Conservation (phyloP, 2,888 invertebrate species). For the Cerceris ruficornis region DNA sequence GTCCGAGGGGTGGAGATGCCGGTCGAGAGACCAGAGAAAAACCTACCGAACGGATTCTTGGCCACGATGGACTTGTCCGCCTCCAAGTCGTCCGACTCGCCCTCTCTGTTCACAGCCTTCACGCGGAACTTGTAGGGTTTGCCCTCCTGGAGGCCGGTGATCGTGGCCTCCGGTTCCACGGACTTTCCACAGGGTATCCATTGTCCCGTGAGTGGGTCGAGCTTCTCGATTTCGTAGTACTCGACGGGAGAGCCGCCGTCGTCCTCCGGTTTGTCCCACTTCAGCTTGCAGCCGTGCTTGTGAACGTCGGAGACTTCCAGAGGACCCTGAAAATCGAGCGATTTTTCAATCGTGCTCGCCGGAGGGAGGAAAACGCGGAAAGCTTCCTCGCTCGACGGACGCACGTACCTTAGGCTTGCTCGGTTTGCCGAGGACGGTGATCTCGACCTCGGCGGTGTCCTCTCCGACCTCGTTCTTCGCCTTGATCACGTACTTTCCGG, state of each 20-base stretch:
- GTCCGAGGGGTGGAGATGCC: neutral
- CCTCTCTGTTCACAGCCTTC: constrained; percentile 98
- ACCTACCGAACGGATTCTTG: constrained; percentile 97
- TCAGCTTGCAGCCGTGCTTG: constrained; percentile 94
- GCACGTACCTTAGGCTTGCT: constrained; percentile 86
- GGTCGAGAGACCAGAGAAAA: constrained; percentile 61
- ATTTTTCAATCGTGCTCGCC: neutral
- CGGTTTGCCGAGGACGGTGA: constrained; percentile 92
- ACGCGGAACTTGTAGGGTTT: constrained; percentile 99
- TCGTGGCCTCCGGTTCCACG: constrained; percentile 92
- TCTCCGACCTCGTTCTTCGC: constrained; percentile 97
- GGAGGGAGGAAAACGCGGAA: no score
- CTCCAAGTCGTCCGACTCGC: constrained; percentile 97
- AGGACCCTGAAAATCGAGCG: constrained; percentile 85
- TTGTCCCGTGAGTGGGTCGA: constrained; percentile 94
- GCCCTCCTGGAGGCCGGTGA: constrained; percentile 93
- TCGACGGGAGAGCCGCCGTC: constrained; percentile 97
- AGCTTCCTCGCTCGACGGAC: neutral
- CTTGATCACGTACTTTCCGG: constrained; percentile 93
- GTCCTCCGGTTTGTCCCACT: constrained; percentile 97
- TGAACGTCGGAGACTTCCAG: constrained; percentile 94
- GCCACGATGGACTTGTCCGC: constrained; percentile 97
- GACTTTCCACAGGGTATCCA: constrained; percentile 97
- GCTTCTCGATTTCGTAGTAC: constrained; percentile 97
- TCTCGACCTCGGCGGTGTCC: constrained; percentile 95